A percentile compares a stretch with the other conserved stretches of the same genome.
Evolutionary conservation across 2,797 vertebrate genomes (phyloP).

Genomic region (Hemitrygon akajei): DNA sequence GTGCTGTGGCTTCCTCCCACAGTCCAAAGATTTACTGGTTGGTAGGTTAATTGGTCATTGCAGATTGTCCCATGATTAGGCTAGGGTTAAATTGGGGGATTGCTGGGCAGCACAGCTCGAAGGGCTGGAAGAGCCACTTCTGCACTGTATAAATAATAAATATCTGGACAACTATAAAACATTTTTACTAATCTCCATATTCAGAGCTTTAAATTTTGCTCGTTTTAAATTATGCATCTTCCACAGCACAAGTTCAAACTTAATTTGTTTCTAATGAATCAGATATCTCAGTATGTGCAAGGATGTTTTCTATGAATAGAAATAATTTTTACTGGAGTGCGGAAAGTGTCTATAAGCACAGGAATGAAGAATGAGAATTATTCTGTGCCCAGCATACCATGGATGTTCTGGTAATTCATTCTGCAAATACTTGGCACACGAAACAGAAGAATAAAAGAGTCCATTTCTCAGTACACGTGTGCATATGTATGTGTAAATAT

Average conservation of each 20-base stretch:
- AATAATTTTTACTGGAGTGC: neutral
- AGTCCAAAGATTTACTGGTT: too few species aligned
- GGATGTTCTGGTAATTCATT: neutral
- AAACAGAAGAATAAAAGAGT: neutral
- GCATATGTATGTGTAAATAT: too few species aligned
- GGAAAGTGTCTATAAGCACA: neutral
- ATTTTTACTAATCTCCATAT: neutral
- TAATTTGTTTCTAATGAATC: neutral
- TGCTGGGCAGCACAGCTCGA: too few species aligned
- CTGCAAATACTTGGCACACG: neutral
- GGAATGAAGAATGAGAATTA: neutral
- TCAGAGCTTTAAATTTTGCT: neutral
- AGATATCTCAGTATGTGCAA: neutral
- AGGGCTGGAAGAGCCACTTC: too few species aligned
- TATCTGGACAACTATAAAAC: neutral
- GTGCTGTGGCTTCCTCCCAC: too few species aligned
- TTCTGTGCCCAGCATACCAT: neutral
- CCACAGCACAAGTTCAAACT: neutral
- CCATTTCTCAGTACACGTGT: neutral
- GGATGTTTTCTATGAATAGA: neutral
- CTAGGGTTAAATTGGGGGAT: too few species aligned
- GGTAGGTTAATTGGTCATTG: too few species aligned
- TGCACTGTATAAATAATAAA: too few species aligned
- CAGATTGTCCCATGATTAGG: too few species aligned
- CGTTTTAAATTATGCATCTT: neutral